Evolutionary conservation across 92 coral and sea anemone species (phyloP).

Genomic region (Plumapathes pennacea): DNA sequence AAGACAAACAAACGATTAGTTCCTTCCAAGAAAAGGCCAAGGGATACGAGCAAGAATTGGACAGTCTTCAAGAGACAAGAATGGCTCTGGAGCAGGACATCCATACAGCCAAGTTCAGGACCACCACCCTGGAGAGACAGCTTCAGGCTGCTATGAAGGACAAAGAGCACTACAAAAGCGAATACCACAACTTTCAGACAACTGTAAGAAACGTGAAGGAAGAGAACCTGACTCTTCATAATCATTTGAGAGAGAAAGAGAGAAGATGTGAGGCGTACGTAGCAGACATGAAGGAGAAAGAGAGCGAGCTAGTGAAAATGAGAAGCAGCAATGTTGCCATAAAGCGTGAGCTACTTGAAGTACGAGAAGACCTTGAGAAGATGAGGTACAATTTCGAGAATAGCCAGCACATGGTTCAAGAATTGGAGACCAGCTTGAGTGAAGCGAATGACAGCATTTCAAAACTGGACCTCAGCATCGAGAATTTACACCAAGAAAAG

Average conservation of each 20-base stretch:
- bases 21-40: constrained; percentile 60
- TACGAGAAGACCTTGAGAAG: constrained; percentile 54
- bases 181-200: constrained; percentile 50
- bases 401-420: constrained; percentile 43
- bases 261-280: constrained; percentile 27
- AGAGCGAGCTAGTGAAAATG: constrained; percentile 34
- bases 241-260: constrained; percentile 61
- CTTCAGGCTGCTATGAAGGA: constrained; percentile 50
- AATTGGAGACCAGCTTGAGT: constrained; percentile 58
- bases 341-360: constrained; percentile 50
- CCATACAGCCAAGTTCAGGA: constrained; percentile 56
- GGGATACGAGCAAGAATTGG: constrained; percentile 53
- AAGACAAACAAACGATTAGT: constrained; percentile 55
- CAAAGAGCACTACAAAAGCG: constrained; percentile 58
- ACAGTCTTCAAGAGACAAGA: constrained; percentile 51
- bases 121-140: constrained; percentile 54
- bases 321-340: constrained; percentile 59
- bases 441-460: constrained; percentile 59
- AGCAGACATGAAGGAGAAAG: constrained; percentile 57
- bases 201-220: constrained; percentile 52
- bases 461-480: constrained; percentile 54
- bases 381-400: constrained; percentile 43
- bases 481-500: constrained; percentile 31
- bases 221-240: constrained; percentile 55
- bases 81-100: constrained; percentile 58